Base-by-base conservation (phyloP, 1,140 invertebrate species). In the Drosophila burlai region DNA sequence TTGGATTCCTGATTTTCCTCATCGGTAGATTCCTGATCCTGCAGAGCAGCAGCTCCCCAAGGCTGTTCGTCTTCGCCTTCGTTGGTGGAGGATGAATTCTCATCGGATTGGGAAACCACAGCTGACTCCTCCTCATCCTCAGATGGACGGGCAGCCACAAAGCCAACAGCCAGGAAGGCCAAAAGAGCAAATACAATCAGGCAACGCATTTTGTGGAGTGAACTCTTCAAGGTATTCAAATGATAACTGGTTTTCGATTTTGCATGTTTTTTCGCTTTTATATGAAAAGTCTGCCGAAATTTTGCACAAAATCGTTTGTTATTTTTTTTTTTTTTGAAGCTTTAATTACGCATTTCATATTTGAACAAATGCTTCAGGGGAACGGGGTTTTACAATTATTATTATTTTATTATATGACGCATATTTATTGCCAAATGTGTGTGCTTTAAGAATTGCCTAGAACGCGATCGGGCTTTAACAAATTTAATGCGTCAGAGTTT, bases 71-170 rank as follows among this genome's bases (percentile, higher is more conserved):
- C 47, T 21, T 18, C 38, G n/a, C 1, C 40, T 4, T 46, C 24
- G 18, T 71, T 67, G 21, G 8, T 42, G 10, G n/a, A 11, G 2
- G 24, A 29, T 5, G 21, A 40, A 52, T 55, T 50, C 7, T 68
- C 49, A 26, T 15, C 7, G 7, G 62, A 10, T 21, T 40, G 34
- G 7, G 36, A 13, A 7, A 43, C 62, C 34, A 40, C 34, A n/a
- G 67, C 13, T 6, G 62, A 31, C 6, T 67, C 62, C n/a, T 61
- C 68, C 8, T 52, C 46, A 31, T 73, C 38, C 46, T 73, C 55
- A 26, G 46, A 31, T 45, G 67, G 68, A 13, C 71, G 55, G 29
- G 71, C 67, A 73, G 54, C 31, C 46, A 52, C 71, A 38, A 73
- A 15, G 5, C 54, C 38, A 34, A 73, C 46, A 31, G 71, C 68